Conservation (phyloP, 1,140 invertebrate genomes). For the Lethrus apterus region DNA sequence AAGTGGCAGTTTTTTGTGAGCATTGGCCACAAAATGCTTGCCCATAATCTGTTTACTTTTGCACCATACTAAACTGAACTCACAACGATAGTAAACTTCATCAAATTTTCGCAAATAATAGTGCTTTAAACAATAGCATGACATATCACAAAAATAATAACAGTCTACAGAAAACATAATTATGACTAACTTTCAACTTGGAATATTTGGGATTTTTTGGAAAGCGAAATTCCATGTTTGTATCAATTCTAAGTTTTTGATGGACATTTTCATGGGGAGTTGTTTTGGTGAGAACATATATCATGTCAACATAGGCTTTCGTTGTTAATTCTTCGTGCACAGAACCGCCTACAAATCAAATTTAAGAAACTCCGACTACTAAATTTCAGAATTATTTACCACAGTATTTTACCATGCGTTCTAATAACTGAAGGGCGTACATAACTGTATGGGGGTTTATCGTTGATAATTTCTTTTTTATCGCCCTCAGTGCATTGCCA, state of each 20-base stretch:
- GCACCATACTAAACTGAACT: conserved; percentile 70
- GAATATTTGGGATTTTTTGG: conserved; percentile 85
- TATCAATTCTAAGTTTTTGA: conserved; percentile 84
- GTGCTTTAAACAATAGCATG: no score
- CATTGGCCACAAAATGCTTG: conserved; percentile 96
- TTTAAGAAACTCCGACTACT: not conserved
- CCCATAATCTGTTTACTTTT: conserved; percentile 90
- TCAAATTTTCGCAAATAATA: conserved; percentile 45
- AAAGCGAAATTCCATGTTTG: conserved; percentile 98
- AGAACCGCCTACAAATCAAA: conserved; percentile 43
- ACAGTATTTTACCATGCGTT: conserved; percentile 98
- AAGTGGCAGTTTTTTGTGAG: conserved; percentile 76
- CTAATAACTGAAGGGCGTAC: conserved; percentile 81
- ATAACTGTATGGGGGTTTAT: conserved; percentile 84
- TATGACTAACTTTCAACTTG: conserved; percentile 62
- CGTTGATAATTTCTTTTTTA: conserved; percentile 83
- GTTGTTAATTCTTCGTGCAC: conserved; percentile 92
- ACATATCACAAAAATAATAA: no score
- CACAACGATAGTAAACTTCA: conserved; percentile 89
- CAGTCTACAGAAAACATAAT: conserved; percentile 9
- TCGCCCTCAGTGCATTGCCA: conserved; percentile 70
- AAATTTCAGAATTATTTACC: conserved; percentile 44
- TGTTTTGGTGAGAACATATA: conserved; percentile 78
- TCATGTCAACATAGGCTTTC: conserved; percentile 90
- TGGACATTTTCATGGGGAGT: conserved; percentile 77